Percentiles rank a stretch among this genome's conserved stretches.
Conservation (phyloP, 2,113 vertebrate genomes). For the Festucalex cinctus region DNA sequence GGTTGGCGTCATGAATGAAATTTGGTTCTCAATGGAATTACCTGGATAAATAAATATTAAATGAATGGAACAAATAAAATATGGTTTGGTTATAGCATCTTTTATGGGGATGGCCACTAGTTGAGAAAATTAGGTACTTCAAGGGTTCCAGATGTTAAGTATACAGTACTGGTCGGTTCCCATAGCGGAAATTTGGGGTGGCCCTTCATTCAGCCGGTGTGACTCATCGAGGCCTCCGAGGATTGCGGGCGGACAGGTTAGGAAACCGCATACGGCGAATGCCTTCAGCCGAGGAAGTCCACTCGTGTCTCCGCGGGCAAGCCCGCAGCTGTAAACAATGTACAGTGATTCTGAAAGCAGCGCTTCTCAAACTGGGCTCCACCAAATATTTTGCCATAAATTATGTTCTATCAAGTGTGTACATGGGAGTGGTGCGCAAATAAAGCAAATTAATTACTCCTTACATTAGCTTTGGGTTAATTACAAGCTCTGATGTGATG, state of each 20-base stretch:
- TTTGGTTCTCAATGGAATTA: background rate
- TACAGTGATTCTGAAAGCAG: background rate
- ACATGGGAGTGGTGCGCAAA: background rate
- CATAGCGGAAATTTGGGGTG: slow-evolving; percentile 42
- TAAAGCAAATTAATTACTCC: background rate
- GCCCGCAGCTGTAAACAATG: background rate
- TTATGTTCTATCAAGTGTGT: background rate
- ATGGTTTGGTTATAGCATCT: too few relatives aligned
- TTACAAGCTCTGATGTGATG: background rate
- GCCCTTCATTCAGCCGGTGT: slow-evolving; percentile 45
- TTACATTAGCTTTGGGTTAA: background rate
- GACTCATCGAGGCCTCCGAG: slow-evolving; percentile 56
- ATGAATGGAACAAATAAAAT: too few relatives aligned
- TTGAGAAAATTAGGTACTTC: background rate
- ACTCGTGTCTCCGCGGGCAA: slow-evolving; percentile 49
- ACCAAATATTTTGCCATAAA: background rate
- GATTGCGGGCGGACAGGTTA: slow-evolving; percentile 69
- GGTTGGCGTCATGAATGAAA: background rate
- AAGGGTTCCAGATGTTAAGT: background rate
- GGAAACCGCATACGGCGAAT: slow-evolving; percentile 48
- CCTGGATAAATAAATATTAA: too few relatives aligned
- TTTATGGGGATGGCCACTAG: too few relatives aligned
- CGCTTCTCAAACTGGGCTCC: background rate
- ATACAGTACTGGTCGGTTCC: slow-evolving; percentile 6
- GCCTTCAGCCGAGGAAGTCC: slow-evolving; percentile 52